Conservation (phyloP, 1,140 invertebrate genomes). For the Orchesella cincta region DNA sequence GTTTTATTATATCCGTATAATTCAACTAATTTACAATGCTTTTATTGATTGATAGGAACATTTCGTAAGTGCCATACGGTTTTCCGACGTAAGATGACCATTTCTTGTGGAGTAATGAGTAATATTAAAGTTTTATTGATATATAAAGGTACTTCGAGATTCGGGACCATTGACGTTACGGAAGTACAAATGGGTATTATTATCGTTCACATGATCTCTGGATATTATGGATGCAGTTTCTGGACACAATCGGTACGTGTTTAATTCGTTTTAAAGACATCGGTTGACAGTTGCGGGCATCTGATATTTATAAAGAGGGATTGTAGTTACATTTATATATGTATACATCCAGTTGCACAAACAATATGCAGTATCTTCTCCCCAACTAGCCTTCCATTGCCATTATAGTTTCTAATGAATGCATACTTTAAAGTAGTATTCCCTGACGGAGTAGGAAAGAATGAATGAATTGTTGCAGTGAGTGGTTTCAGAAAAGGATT, state of each 20-base stretch:
- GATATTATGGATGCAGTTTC: conserved; percentile 78
- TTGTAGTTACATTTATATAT: no score
- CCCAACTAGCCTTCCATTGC: conserved; percentile 31
- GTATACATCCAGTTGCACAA: no score
- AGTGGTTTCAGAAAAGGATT: no score
- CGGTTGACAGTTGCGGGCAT: no score
- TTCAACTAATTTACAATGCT: not conserved
- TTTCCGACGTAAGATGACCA: no score
- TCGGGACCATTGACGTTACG: conserved; percentile 96
- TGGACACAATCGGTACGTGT: conserved; percentile 78
- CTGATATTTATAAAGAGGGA: no score
- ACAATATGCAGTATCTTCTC: no score
- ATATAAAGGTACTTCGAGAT: conserved; percentile 74
- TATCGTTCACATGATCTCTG: conserved; percentile 80
- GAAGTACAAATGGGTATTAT: conserved; percentile 97
- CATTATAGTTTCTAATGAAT: conserved; percentile 50
- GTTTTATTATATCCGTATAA: not conserved
- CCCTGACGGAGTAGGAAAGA: conserved; percentile 82
- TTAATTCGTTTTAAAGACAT: no score
- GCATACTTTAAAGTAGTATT: conserved; percentile 62
- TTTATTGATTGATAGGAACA: no score
- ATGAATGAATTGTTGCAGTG: conserved; percentile 89
- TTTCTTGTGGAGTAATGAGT: no score
- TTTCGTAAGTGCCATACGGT: no score
- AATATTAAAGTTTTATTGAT: no score